phyloP scores from a whole-genome alignment of 2,888 invertebrate species.

The Apantesis nais region DNA sequence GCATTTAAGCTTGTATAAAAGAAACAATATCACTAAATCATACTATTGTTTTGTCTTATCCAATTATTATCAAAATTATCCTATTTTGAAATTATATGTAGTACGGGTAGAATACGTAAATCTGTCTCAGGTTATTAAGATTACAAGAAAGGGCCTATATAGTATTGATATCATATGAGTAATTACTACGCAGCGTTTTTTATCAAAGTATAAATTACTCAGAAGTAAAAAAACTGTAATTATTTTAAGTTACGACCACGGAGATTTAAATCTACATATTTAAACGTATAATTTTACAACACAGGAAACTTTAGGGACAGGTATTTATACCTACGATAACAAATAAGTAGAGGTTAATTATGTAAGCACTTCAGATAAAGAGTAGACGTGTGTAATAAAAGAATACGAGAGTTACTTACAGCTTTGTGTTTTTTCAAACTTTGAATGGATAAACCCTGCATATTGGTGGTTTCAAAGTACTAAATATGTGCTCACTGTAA shows the following conservation, averaged over 20 bases:
- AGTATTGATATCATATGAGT: neutral
- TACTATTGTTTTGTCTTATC: neutral
- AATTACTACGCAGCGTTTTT: neutral
- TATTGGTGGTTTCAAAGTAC: slow-evolving; percentile 65
- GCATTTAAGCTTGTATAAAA: neutral
- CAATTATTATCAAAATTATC: neutral
- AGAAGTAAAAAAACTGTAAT: neutral
- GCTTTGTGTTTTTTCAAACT: slow-evolving; percentile 92
- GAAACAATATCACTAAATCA: neutral
- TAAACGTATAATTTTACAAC: neutral
- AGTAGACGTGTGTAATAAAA: slow-evolving; percentile 34
- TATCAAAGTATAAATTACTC: neutral
- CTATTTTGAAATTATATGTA: neutral
- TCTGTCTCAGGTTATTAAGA: neutral
- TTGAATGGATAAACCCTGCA: slow-evolving; percentile 90
- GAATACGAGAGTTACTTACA: slow-evolving; percentile 82
- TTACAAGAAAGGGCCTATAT: neutral
- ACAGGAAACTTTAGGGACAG: neutral
- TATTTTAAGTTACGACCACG: neutral
- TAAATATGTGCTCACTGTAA: slow-evolving; percentile 25
- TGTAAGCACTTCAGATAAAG: slow-evolving; percentile 66
- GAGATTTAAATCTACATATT: neutral
- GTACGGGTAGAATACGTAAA: neutral
- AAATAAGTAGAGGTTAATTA: slow-evolving; percentile 73
- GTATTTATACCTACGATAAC: slow-evolving; percentile 23